Percentiles rank a stretch among this genome's conserved stretches.
Conservation (phyloP, 2,113 vertebrate genomes). For the Paradisaea rubra region DNA sequence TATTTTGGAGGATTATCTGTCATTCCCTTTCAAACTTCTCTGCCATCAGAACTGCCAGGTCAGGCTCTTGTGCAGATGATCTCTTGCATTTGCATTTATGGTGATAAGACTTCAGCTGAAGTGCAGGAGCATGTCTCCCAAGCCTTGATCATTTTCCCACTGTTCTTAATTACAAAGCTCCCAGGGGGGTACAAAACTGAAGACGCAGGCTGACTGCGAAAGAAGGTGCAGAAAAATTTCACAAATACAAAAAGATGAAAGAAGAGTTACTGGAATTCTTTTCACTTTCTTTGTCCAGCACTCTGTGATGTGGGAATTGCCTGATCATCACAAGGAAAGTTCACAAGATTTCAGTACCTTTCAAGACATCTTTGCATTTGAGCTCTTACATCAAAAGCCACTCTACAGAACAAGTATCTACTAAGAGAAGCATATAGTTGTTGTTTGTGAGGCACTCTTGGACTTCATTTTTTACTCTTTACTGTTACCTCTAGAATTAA, state of each 20-base stretch:
- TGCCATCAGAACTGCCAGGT: not conserved
- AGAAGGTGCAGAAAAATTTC: not conserved
- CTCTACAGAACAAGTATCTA: not conserved
- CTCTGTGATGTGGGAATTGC: not conserved
- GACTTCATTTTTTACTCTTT: not conserved
- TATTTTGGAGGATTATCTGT: not conserved
- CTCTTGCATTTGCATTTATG: not conserved
- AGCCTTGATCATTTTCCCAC: not conserved
- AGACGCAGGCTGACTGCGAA: rapidly evolving
- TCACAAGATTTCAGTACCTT: not conserved
- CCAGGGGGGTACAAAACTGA: not conserved
- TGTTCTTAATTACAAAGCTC: not conserved
- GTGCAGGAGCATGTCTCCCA: not conserved
- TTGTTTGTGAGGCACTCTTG: not conserved
- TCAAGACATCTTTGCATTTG: not conserved
- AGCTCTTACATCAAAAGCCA: not conserved
- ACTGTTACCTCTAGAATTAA: not conserved
- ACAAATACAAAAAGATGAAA: not conserved
- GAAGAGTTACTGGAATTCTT: not conserved
- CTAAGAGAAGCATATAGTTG: not conserved
- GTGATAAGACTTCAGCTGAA: not conserved
- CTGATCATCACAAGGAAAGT: not conserved
- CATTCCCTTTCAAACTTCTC: not conserved
- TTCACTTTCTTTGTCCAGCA: not conserved
- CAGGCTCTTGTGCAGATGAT: not conserved